Conservation (phyloP, 2,113 vertebrate species). For the Gobio gobio region DNA sequence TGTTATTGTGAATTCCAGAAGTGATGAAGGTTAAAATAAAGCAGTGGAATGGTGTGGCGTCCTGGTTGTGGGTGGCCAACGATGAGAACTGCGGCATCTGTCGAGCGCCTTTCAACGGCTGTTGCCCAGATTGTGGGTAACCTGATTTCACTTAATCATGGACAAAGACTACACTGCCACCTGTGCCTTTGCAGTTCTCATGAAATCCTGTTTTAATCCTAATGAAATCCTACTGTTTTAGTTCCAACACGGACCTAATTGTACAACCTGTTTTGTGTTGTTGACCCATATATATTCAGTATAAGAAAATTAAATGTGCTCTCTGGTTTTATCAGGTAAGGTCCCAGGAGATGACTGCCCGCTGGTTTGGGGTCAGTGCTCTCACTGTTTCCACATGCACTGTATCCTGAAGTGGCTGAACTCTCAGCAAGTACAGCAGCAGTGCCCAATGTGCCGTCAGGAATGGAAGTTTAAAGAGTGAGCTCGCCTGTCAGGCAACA, state of each 20-base stretch:
- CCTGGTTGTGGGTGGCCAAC: conserved; percentile 97
- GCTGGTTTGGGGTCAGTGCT: conserved; percentile 96
- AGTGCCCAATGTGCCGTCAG: conserved; percentile 97
- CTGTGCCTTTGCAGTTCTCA: not conserved
- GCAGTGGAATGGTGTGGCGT: conserved; percentile 92
- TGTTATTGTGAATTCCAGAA: not conserved
- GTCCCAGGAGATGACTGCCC: conserved; percentile 97
- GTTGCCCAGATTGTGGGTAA: conserved; percentile 93
- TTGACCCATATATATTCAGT: not conserved
- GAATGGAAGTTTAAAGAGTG: conserved; percentile 98
- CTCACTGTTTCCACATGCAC: conserved; percentile 98
- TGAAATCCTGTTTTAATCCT: too few species aligned
- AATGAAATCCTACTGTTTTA: not conserved
- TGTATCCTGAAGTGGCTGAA: conserved; percentile 99
- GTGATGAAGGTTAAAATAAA: conserved; percentile 89
- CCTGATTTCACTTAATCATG: not conserved
- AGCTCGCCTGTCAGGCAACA: conserved; percentile 49
- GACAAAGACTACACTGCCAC: not conserved
- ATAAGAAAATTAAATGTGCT: not conserved
- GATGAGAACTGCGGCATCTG: conserved; percentile 98
- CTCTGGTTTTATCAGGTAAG: conserved; percentile 79
- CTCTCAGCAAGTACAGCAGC: conserved; percentile 96
- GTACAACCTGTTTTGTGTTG: not conserved
- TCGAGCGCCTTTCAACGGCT: conserved; percentile 94
- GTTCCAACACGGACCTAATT: too few species aligned